Conservation (phyloP, 2,113 vertebrate genomes). For the Monarcha castaneiventris region DNA sequence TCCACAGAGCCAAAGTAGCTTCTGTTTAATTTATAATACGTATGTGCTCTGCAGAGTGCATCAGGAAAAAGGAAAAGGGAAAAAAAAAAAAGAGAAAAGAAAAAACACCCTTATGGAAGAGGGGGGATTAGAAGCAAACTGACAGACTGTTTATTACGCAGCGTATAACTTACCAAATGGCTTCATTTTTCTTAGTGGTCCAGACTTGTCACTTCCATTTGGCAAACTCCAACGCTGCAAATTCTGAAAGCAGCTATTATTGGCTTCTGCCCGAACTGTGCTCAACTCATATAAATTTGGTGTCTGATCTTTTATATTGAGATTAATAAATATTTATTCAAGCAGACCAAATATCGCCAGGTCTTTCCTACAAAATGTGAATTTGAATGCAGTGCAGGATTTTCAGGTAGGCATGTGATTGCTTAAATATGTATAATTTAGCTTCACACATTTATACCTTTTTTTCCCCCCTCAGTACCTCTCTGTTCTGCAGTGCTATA, state of each 20-base stretch:
- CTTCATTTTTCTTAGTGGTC: slow-evolving; percentile 70
- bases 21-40: slow-evolving; percentile 26
- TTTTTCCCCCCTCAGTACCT: background rate
- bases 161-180: slow-evolving; percentile 58
- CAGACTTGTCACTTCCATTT: slow-evolving; percentile 70
- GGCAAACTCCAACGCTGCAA: slow-evolving; percentile 57
- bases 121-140: slow-evolving; percentile 62
- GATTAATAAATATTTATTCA: slow-evolving; percentile 64
- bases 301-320: slow-evolving; percentile 60
- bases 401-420: slow-evolving; percentile 25
- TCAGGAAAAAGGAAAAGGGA: background rate
- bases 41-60: background rate
- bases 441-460: background rate
- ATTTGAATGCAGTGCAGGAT: background rate
- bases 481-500: background rate
- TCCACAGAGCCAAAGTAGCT: slow-evolving; percentile 41
- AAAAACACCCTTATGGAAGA: slow-evolving; percentile 1
- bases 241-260: slow-evolving; percentile 68
- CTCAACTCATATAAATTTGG: slow-evolving; percentile 48
- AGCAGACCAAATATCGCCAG: slow-evolving; percentile 16
- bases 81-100: rapidly evolving
- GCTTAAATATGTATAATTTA: background rate
- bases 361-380: background rate
- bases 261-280: slow-evolving; percentile 7
- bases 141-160: slow-evolving; percentile 71